phyloP scores from a whole-genome alignment of 2,888 invertebrate genomes.

The Lasiommata megera region DNA sequence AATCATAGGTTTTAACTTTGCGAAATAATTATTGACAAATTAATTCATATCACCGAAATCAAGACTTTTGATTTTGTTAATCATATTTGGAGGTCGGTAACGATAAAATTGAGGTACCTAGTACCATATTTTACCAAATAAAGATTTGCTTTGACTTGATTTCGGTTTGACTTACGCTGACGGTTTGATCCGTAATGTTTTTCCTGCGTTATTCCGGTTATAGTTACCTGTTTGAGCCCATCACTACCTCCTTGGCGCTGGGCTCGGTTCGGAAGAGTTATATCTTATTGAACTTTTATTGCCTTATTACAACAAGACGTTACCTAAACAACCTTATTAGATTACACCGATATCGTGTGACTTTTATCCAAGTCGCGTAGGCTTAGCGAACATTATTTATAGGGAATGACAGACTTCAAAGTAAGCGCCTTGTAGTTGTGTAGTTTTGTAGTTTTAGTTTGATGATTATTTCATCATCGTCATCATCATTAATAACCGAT shows the following conservation, averaged over 20 bases:
- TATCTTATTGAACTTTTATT: constrained; percentile 50
- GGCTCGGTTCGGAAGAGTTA: constrained; percentile 39
- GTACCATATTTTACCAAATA: too few relatives aligned
- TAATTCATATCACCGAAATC: too few relatives aligned
- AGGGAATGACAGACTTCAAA: constrained; percentile 15
- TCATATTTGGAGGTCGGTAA: too few relatives aligned
- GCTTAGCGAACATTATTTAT: constrained; percentile 23
- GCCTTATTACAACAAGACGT: constrained; percentile 33
- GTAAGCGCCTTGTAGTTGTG: constrained; percentile 7
- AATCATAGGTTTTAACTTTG: too few relatives aligned
- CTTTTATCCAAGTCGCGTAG: constrained; percentile 31
- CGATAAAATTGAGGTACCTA: too few relatives aligned
- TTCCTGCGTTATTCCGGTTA: not conserved
- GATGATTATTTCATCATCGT: not conserved
- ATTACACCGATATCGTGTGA: constrained; percentile 28
- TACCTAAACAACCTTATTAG: constrained; percentile 33
- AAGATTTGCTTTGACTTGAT: too few relatives aligned
- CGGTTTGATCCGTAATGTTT: not conserved
- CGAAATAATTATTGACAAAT: too few relatives aligned
- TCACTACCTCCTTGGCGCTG: constrained; percentile 47
- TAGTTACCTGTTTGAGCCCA: constrained; percentile 35
- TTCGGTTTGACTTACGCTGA: too few relatives aligned
- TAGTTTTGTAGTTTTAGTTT: not conserved
- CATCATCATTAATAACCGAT: too few relatives aligned
- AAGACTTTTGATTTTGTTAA: too few relatives aligned